Evolutionary conservation across 2,797 vertebrate species (phyloP).

Genomic region (Tangara arthus): DNA sequence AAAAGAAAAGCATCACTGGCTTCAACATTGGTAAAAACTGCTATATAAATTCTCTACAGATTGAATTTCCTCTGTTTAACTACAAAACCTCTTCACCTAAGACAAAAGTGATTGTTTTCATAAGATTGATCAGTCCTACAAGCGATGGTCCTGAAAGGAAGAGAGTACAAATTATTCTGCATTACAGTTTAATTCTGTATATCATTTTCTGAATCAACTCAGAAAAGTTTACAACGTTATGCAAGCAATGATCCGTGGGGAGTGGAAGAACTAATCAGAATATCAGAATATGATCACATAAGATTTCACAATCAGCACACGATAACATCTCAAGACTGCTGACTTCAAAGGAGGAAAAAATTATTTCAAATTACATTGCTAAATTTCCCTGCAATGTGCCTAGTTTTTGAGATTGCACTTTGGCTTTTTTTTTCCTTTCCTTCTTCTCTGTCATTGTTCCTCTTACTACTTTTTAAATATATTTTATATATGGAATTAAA

Average conservation of each 20-base stretch:
- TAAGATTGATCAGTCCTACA: background rate
- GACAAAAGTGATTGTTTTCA: background rate
- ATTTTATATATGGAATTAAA: background rate
- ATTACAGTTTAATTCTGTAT: background rate
- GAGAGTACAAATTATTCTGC: background rate
- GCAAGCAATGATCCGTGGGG: background rate
- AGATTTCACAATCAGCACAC: slow-evolving; percentile 12
- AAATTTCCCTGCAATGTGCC: background rate
- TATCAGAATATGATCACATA: background rate
- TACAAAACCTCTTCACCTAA: background rate
- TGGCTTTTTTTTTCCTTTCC: background rate
- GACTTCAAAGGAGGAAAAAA: background rate
- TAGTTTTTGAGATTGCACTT: background rate
- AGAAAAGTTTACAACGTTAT: background rate
- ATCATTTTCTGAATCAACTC: background rate
- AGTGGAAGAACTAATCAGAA: slow-evolving; percentile 5
- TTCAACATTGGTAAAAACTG: background rate
- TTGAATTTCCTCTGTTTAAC: background rate
- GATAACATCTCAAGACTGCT: background rate
- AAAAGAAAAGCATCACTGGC: background rate
- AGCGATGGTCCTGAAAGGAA: background rate
- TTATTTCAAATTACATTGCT: background rate
- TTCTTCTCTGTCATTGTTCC: background rate
- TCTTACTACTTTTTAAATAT: background rate
- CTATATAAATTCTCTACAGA: background rate